Conservation (phyloP, 2,888 invertebrate species). For the Calliopum simillimum region DNA sequence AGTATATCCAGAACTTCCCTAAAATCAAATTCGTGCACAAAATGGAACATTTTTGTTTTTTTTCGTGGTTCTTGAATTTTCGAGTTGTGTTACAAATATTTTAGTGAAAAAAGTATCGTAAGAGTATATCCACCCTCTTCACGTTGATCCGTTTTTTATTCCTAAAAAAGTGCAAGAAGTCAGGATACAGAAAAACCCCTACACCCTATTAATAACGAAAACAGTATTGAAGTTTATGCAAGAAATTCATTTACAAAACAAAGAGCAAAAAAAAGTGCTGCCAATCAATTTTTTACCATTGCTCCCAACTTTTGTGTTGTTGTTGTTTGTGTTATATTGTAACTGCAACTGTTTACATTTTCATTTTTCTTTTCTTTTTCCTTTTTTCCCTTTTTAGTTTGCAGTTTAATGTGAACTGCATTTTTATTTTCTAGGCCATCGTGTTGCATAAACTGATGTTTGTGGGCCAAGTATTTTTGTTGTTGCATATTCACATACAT, state of each 20-base stretch:
- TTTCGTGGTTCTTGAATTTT: too few relatives aligned
- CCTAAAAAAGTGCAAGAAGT: not conserved
- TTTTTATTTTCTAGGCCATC: slow-evolving; percentile 7
- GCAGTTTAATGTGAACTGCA: not conserved
- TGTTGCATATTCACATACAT: not conserved
- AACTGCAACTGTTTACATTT: too few relatives aligned
- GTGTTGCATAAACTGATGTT: not conserved
- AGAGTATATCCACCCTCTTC: too few relatives aligned
- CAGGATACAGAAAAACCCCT: not conserved
- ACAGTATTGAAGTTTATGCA: slow-evolving; percentile 1
- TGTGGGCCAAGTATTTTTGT: not conserved
- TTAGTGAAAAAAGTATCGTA: too few relatives aligned
- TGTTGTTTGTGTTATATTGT: not conserved
- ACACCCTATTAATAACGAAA: slow-evolving; percentile 4
- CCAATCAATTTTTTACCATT: slow-evolving; percentile 4
- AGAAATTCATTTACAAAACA: slow-evolving; percentile 11
- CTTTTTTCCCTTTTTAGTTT: too few relatives aligned
- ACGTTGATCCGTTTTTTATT: too few relatives aligned
- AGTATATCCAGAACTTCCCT: too few relatives aligned
- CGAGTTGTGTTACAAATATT: too few relatives aligned
- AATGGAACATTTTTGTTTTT: too few relatives aligned
- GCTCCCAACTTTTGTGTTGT: too few relatives aligned
- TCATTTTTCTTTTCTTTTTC: too few relatives aligned
- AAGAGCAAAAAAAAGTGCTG: slow-evolving; percentile 13
- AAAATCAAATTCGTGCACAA: too few relatives aligned